Evolutionary conservation across 2,888 invertebrate species (phyloP), one percentile per base, ranked within the genome.

Genomic region (Synanthedon vespiformis): DNA sequence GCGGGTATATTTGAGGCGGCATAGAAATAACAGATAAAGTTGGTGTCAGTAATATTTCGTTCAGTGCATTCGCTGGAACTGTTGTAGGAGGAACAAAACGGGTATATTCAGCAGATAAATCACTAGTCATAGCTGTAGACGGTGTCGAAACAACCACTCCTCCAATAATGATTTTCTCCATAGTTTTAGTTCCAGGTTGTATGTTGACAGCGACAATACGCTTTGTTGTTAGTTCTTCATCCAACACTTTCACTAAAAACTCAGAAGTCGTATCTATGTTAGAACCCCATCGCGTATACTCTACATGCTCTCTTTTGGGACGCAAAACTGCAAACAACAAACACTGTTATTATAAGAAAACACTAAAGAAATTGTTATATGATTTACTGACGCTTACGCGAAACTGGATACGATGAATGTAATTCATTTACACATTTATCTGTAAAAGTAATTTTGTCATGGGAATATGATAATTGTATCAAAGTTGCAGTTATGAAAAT

Each of bases 191-290:
- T 13, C 59, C 44, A 2, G 77, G 68, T 54, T 72, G 68, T 58
- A 86, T 81, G 56, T 85, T 83, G 12, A 85, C 64, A 51, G 80
- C 85, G 47, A 75, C 63, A 27, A 85, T 59, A 59, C 68, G 65
- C 49, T 72, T 71, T 40, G 75, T 68, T 50, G 74, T 58, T 47
- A 75, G 48, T 40, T 81, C 82, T 40, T 87, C 87, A 56, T 87
- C 87, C 54, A 84, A 74, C 56, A 87, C 77, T 67, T 86, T 80
- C n/a, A 87, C 83, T 56, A 87, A 65, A 56, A 87, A 87, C 58
- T 84, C 80, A 54, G 68, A 69, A 49, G 80, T 73, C 2, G 74
- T 70, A 52, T 72, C 74, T 57, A 64, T 54, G 58, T 76, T 77
- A 34, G 71, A 64, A 54, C 63, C 68, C 86, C 86, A 87, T 58